Percentiles rank a stretch among this genome's conserved stretches.
Conservation (phyloP, 2,888 invertebrate genomes). For the Hypsopygia costalis region DNA sequence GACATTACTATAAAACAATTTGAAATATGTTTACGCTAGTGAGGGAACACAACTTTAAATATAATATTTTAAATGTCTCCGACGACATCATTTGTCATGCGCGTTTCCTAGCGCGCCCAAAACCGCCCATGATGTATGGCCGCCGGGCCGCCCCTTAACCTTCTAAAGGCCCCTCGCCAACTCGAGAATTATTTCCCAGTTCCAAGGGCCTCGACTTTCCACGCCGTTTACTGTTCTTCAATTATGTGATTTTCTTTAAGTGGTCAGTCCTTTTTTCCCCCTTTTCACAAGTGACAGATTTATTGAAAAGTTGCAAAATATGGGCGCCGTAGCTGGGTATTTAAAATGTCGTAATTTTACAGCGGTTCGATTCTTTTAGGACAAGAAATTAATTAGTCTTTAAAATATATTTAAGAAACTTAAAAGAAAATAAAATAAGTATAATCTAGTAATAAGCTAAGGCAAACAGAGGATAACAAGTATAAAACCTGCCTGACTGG, state of each 20-base stretch:
- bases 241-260: slow-evolving; percentile 78
- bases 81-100: slow-evolving; percentile 47
- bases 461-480: too few species aligned
- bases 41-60: neutral
- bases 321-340: slow-evolving; percentile 17
- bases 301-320: slow-evolving; percentile 44
- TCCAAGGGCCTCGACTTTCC: slow-evolving; percentile 59
- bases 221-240: slow-evolving; percentile 77
- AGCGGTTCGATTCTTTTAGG: neutral
- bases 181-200: slow-evolving; percentile 53
- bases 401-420: too few species aligned
- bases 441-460: too few species aligned
- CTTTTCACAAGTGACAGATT: slow-evolving; percentile 36
- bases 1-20: too few species aligned
- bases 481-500: too few species aligned
- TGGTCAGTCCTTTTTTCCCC: slow-evolving; percentile 64
- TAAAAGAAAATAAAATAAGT: too few species aligned
- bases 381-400: too few species aligned
- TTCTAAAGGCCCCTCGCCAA: slow-evolving; percentile 48
- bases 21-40: neutral
- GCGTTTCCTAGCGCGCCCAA: slow-evolving; percentile 41
- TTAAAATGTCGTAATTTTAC: neutral
- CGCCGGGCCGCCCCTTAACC: slow-evolving; percentile 47
- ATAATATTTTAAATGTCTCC: slow-evolving; percentile 19
- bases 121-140: slow-evolving; percentile 64